A percentile compares a stretch with the other conserved stretches of the same genome.
phyloP scores from a whole-genome alignment of 2,888 invertebrate species.

The Macrosoma leucophasiata region DNA sequence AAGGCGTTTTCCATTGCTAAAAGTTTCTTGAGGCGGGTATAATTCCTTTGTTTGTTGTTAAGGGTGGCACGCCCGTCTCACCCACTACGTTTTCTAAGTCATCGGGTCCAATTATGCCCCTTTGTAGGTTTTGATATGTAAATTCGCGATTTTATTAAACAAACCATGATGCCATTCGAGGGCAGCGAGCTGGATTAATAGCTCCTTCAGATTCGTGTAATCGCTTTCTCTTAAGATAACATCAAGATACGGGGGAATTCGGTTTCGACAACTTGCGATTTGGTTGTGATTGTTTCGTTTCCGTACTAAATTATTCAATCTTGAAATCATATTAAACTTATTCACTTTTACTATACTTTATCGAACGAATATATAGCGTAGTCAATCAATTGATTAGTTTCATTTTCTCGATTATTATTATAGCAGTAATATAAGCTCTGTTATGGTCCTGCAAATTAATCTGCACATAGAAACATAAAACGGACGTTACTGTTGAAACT shows the following conservation, averaged over 20 bases:
- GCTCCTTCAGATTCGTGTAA: slow-evolving; percentile 76
- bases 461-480: slow-evolving; percentile 65
- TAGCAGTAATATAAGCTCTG: slow-evolving; percentile 31
- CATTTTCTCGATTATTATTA: slow-evolving; percentile 30
- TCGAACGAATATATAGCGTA: slow-evolving; percentile 5
- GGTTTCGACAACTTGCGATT: slow-evolving; percentile 36
- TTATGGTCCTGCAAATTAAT: slow-evolving; percentile 62
- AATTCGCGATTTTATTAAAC: slow-evolving; percentile 76
- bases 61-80: slow-evolving; percentile 60
- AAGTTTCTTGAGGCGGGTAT: slow-evolving; percentile 77
- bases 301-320: slow-evolving; percentile 9
- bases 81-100: slow-evolving; percentile 76
- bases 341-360: background rate
- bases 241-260: slow-evolving; percentile 61
- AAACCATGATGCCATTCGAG: slow-evolving; percentile 74
- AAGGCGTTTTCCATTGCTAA: slow-evolving; percentile 77
- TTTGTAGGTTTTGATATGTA: slow-evolving; percentile 77
- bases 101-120: slow-evolving; percentile 77
- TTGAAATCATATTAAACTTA: slow-evolving; percentile 2
- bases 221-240: slow-evolving; percentile 74
- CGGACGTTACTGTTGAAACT: slow-evolving; percentile 66
- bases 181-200: slow-evolving; percentile 74
- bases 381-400: too few relatives aligned
- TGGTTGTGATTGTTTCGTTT: slow-evolving; percentile 24
- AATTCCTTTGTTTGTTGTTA: slow-evolving; percentile 74